These are phyloP conservation scores for Epizoanthus ramosus DNA, from an alignment of 92 coral and sea anemone species.

Conservation along the genomic window DNA sequence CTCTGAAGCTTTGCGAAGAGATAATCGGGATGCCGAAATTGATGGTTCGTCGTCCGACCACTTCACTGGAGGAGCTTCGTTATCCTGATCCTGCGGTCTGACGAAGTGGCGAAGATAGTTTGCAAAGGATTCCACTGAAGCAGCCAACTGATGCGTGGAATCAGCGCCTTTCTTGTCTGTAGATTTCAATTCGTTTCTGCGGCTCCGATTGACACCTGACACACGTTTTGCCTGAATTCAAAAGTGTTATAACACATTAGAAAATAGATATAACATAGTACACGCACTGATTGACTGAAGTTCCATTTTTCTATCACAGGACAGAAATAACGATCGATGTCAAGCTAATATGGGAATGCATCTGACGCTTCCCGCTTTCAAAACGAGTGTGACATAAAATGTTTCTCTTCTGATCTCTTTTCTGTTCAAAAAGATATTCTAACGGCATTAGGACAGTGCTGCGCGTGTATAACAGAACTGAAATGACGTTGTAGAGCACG, in stretches of 20 bases:
- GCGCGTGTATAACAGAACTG: no score
- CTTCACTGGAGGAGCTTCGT: constrained; percentile 68
- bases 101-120: constrained; percentile 88
- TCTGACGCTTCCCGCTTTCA: no score
- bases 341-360: no score
- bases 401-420: no score
- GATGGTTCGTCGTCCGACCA: constrained; percentile 88
- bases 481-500: no score
- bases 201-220: constrained; percentile 24
- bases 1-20: constrained; percentile 62
- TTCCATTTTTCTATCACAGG: no score
- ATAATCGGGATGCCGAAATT: constrained; percentile 64
- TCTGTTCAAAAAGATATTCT: no score
- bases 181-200: constrained; percentile 9
- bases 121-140: constrained; percentile 95
- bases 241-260: neutral
- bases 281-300: neutral
- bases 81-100: constrained; percentile 67
- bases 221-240: constrained; percentile 31
- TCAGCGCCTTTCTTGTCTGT: constrained; percentile 24
- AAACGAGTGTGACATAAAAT: no score
- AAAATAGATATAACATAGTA: no score
- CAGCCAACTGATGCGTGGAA: constrained; percentile 66
- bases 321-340: no score
- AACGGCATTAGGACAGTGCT: no score